Evolutionary conservation across 2,113 vertebrate species (phyloP).

Genomic region (Triplophysa siluroides): DNA sequence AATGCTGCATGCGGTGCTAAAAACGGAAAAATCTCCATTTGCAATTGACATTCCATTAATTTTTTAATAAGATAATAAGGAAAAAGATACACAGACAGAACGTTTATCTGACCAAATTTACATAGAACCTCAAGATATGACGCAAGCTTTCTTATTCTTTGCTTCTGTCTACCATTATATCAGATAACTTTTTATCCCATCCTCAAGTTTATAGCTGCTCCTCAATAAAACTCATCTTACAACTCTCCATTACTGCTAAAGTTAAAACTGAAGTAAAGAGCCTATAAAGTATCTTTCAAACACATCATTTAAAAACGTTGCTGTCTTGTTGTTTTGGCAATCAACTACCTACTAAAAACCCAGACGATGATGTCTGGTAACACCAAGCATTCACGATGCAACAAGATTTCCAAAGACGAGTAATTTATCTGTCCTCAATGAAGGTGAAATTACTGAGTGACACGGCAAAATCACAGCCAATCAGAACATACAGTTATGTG

Average conservation of each 20-base stretch:
- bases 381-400: constrained; percentile 1
- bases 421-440: constrained; percentile 17
- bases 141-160: background rate
- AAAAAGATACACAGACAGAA: no score
- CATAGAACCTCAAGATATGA: no score
- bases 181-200: background rate
- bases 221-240: background rate
- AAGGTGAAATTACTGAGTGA: background rate
- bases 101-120: no score
- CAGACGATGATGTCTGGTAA: constrained; percentile 17
- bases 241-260: background rate
- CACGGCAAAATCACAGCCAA: background rate
- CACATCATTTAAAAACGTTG: background rate
- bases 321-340: background rate
- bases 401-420: constrained; percentile 6
- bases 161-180: constrained; percentile 6
- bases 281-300: background rate
- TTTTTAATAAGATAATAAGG: no score
- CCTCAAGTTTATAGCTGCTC: background rate
- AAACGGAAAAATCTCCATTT: constrained; percentile 3
- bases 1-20: background rate
- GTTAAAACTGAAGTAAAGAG: background rate
- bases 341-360: background rate
- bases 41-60: background rate
- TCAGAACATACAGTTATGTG: background rate